Evolutionary conservation across 2,113 vertebrate genomes (phyloP).

Genomic region (Nymphicus hollandicus): DNA sequence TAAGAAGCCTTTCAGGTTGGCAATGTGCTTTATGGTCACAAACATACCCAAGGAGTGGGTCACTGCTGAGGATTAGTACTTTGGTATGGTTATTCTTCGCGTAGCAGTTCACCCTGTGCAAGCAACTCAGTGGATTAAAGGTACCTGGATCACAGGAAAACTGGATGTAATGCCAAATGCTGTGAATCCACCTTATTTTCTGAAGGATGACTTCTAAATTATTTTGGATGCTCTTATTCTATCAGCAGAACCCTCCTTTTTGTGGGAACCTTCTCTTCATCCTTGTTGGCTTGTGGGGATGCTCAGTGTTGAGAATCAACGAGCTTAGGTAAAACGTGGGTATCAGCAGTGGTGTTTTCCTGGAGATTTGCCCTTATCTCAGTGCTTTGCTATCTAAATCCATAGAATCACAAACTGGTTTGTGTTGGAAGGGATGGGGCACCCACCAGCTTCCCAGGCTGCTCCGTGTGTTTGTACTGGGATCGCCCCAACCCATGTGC

Average conservation of each 20-base stretch:
- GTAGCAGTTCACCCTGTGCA: not conserved
- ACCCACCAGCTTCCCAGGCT: not conserved
- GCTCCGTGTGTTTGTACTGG: not conserved
- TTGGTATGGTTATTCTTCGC: not conserved
- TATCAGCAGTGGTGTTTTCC: accelerated
- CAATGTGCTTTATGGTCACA: not conserved
- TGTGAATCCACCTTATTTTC: not conserved
- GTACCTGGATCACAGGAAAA: not conserved
- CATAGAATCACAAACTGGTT: not conserved
- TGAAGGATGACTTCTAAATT: not conserved
- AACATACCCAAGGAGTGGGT: not conserved
- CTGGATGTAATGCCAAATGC: not conserved
- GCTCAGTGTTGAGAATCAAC: not conserved
- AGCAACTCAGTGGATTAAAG: not conserved
- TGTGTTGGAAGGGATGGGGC: not conserved
- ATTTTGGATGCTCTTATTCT: accelerated
- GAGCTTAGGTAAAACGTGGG: not conserved
- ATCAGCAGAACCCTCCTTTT: not conserved
- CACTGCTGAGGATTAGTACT: not conserved
- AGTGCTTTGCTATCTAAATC: not conserved
- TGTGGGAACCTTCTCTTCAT: not conserved
- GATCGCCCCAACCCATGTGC: not conserved
- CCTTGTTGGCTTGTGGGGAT: not conserved
- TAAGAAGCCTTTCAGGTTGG: not conserved
- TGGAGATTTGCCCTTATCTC: not conserved